Conservation (phyloP, 2,888 invertebrate genomes). For the Byasa hedistus region DNA sequence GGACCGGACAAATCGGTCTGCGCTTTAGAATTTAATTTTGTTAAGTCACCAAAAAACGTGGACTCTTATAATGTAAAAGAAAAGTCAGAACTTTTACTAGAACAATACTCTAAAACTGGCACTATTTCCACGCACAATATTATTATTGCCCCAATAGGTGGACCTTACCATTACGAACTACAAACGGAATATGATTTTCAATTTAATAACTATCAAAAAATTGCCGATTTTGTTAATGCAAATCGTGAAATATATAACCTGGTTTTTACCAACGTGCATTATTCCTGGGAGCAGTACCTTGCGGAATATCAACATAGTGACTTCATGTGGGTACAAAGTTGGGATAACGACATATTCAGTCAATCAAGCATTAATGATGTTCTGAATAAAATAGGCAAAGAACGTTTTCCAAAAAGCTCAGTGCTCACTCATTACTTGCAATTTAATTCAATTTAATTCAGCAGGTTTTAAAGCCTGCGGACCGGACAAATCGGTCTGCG, state of each 20-base stretch:
- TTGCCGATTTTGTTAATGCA: conserved; percentile 91
- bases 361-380: conserved; percentile 54
- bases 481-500: conserved; percentile 54
- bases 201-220: conserved; percentile 92
- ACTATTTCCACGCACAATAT: conserved; percentile 93
- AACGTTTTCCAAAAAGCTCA: conserved; percentile 57
- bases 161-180: conserved; percentile 93
- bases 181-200: conserved; percentile 96
- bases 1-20: conserved; percentile 60
- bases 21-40: conserved; percentile 79
- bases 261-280: conserved; percentile 94
- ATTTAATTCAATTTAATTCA: conserved; percentile 66
- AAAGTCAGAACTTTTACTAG: conserved; percentile 90
- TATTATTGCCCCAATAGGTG: conserved; percentile 94
- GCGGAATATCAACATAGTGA: conserved; percentile 92
- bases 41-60: conserved; percentile 85
- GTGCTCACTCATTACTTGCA: conserved; percentile 62
- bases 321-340: conserved; percentile 94
- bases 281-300: conserved; percentile 96
- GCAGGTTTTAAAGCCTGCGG: conserved; percentile 64
- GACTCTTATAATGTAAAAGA: conserved; percentile 89
- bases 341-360: conserved; percentile 75
- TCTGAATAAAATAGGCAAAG: conserved; percentile 55
- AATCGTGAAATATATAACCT: conserved; percentile 89
- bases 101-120: conserved; percentile 93